These are phyloP conservation scores for Drosophila takahashii DNA, from an alignment of 1,140 invertebrate genomes.

Conservation along the genomic window DNA sequence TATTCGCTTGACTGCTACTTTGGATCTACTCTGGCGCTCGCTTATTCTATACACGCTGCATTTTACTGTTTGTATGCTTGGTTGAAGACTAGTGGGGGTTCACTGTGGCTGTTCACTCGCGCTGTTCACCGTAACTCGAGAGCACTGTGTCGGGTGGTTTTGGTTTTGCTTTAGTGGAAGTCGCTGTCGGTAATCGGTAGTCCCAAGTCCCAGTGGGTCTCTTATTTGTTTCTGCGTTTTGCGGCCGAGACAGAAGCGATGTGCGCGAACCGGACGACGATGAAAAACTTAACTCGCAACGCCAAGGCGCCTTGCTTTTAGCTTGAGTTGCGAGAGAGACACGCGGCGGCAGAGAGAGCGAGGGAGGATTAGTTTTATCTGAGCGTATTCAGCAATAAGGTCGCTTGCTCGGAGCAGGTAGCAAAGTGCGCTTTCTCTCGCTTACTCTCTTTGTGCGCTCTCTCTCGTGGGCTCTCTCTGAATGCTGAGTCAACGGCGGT, in stretches of 20 bases:
- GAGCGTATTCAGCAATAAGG: conserved; percentile 56
- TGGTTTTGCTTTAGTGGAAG: conserved; percentile 5
- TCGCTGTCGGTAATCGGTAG: neutral
- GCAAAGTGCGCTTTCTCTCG: conserved; percentile 5
- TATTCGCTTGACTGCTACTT: conserved; percentile 7
- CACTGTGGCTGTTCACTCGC: conserved; percentile 35
- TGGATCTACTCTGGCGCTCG: neutral
- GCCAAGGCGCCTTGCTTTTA: conserved; percentile 43
- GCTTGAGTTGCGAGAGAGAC: conserved; percentile 2
- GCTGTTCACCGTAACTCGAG: conserved; percentile 20
- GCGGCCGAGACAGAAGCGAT: conserved; percentile 24
- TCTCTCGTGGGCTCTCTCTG: conserved; percentile 1
- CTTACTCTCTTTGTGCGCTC: neutral
- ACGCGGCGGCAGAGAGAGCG: neutral
- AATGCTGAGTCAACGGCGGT: conserved; percentile 8
- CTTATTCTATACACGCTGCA: conserved; percentile 51
- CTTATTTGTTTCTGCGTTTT: neutral
- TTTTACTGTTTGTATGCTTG: conserved; percentile 39
- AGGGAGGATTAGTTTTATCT: conserved; percentile 26
- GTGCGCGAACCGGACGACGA: conserved; percentile 50
- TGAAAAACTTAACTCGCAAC: conserved; percentile 53
- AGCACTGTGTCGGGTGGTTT: conserved; percentile 22
- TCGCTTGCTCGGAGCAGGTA: conserved; percentile 42
- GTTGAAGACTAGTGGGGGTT: conserved; percentile 34
- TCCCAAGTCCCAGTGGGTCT: conserved; percentile 32